Percentiles rank a stretch among this genome's conserved stretches.
Conservation (phyloP, 1,140 invertebrate genomes). For the Musca vetustissima region DNA sequence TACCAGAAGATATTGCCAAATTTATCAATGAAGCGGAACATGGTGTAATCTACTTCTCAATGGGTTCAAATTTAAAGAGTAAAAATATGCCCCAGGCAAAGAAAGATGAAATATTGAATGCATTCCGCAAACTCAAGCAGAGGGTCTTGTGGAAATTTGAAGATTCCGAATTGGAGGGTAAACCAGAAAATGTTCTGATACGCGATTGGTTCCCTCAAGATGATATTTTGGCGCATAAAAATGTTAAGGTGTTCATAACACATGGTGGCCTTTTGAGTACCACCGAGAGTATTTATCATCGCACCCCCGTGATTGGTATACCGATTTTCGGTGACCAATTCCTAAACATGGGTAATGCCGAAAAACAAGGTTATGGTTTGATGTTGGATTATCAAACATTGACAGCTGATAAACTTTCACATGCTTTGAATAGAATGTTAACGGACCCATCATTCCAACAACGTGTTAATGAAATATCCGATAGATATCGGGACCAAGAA, state of each 20-base stretch:
- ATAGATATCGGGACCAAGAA: constrained; percentile 65
- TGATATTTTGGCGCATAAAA: constrained; percentile 69
- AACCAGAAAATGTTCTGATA: constrained; percentile 64
- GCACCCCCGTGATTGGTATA: constrained; percentile 69
- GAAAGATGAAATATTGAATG: constrained; percentile 58
- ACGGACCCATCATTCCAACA: constrained; percentile 36
- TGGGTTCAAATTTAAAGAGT: constrained; percentile 64
- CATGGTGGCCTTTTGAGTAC: constrained; percentile 71
- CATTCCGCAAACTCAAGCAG: constrained; percentile 61
- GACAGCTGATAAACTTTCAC: constrained; percentile 31
- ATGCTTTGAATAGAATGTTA: constrained; percentile 37
- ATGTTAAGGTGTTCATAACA: constrained; percentile 69
- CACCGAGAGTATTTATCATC: constrained; percentile 70
- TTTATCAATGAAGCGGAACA: constrained; percentile 62
- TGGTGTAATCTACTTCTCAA: constrained; percentile 65
- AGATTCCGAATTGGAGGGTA: constrained; percentile 57
- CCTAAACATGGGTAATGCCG: constrained; percentile 59
- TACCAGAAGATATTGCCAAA: constrained; percentile 57
- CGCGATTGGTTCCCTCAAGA: constrained; percentile 71
- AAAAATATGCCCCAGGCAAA: constrained; percentile 59
- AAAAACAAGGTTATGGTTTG: constrained; percentile 57
- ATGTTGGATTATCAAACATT: constrained; percentile 42
- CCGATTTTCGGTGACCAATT: constrained; percentile 69
- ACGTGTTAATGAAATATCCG: constrained; percentile 55
- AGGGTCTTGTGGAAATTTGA: constrained; percentile 72